phyloP scores from a whole-genome alignment of 2,797 vertebrate genomes.

The Anisognathus igniventris region DNA sequence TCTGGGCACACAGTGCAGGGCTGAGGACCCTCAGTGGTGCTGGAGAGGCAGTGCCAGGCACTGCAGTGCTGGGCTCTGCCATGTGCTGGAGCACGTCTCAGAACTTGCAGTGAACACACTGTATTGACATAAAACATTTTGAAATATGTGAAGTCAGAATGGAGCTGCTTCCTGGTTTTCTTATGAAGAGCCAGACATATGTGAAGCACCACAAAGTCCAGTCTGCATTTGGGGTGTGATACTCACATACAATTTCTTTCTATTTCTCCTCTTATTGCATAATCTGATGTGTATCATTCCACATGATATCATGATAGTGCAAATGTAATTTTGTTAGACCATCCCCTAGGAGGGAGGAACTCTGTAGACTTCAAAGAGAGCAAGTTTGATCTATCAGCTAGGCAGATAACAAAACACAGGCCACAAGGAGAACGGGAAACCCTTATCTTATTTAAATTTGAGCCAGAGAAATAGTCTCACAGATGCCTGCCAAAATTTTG shows the following conservation, averaged over 20 bases:
- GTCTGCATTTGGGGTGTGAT: not conserved
- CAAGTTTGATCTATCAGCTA: not conserved
- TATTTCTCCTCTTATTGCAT: not conserved
- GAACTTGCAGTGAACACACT: not conserved
- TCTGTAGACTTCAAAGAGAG: not conserved
- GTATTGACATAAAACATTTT: not conserved
- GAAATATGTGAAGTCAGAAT: not conserved
- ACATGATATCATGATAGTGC: not conserved
- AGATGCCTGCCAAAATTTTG: not conserved
- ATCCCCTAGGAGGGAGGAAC: not conserved
- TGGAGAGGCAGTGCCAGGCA: not conserved
- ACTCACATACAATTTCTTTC: not conserved
- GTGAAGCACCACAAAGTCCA: not conserved
- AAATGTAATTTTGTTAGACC: not conserved
- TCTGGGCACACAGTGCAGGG: not conserved
- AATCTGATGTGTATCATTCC: not conserved
- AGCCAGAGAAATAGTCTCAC: not conserved
- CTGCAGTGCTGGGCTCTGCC: not conserved
- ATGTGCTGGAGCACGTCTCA: rapidly evolving
- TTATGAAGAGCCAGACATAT: rapidly evolving
- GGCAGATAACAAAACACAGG: not conserved
- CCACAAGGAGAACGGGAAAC: not conserved
- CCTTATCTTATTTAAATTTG: not conserved
- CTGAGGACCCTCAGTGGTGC: not conserved
- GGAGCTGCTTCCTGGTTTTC: not conserved